Percentiles rank a stretch among this genome's conserved stretches.
Conservation (phyloP, 2,888 invertebrate genomes). For the Cephus spinipes region DNA sequence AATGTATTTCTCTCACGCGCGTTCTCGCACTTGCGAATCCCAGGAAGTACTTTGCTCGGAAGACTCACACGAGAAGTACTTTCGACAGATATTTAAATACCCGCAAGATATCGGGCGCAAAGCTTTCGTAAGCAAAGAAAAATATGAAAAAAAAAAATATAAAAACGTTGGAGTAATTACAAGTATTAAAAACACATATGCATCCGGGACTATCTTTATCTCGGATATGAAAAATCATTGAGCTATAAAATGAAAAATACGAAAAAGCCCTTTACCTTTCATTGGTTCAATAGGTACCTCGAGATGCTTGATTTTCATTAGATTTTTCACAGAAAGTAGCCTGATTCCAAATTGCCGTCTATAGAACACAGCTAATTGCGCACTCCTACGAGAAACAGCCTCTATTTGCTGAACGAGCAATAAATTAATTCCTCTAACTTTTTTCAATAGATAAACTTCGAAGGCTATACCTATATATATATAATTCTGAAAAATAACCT, state of each 20-base stretch:
- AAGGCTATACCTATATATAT: background rate
- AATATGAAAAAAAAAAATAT: background rate
- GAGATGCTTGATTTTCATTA: conserved; percentile 36
- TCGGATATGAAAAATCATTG: background rate
- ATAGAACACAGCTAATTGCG: conserved; percentile 14
- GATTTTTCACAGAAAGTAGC: conserved; percentile 36
- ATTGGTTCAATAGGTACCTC: background rate
- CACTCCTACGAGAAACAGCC: conserved; percentile 24
- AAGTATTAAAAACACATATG: background rate
- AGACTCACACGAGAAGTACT: background rate
- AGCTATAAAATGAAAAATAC: background rate
- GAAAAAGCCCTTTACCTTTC: background rate
- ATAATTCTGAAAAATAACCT: background rate
- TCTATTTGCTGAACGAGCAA: conserved; percentile 32
- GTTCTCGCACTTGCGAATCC: conserved; percentile 5
- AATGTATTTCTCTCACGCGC: conserved; percentile 32
- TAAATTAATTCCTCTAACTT: conserved; percentile 36
- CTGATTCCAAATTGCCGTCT: conserved; percentile 29
- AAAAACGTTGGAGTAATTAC: background rate
- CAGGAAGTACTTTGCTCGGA: background rate
- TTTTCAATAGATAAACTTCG: background rate
- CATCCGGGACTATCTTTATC: background rate
- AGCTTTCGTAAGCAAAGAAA: background rate
- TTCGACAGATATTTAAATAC: background rate
- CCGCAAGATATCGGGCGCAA: background rate